Percentiles rank a stretch among this genome's conserved stretches.
Conservation (phyloP, 2,888 invertebrate genomes). For the Podotricha telesiphe region DNA sequence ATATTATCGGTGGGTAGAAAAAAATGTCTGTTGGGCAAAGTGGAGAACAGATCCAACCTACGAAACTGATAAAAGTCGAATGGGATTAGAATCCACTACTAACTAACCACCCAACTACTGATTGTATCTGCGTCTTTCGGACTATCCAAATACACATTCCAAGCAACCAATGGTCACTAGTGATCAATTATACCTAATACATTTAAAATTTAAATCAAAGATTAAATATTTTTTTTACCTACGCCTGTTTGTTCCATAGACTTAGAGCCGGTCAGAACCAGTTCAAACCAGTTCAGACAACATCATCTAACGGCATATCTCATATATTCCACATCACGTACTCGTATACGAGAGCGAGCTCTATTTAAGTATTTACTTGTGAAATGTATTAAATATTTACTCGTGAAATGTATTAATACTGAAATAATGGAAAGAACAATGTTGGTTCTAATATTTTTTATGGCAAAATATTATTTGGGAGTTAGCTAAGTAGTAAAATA, state of each 20-base stretch:
- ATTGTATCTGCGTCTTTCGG: too few relatives aligned
- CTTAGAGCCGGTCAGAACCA: constrained; percentile 7
- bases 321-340: constrained; percentile 4
- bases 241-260: constrained; percentile 3
- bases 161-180: background rate
- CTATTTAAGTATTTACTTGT: background rate
- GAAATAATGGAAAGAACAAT: too few relatives aligned
- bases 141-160: background rate
- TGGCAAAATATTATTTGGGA: too few relatives aligned
- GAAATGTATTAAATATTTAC: background rate
- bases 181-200: background rate
- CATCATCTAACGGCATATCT: constrained; percentile 12
- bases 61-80: too few relatives aligned
- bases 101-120: too few relatives aligned
- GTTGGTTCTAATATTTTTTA: too few relatives aligned
- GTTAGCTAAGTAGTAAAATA: too few relatives aligned
- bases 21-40: too few relatives aligned
- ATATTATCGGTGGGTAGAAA: too few relatives aligned
- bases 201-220: constrained; percentile 7
- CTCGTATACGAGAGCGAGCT: background rate
- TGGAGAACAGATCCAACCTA: too few relatives aligned
- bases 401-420: background rate
- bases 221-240: constrained; percentile 12
- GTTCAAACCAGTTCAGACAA: constrained; percentile 20
- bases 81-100: too few relatives aligned